A percentile compares a stretch with the other conserved stretches of the same genome.
Evolutionary conservation across 2,888 invertebrate genomes (phyloP).

Genomic region (Seira sanloemensis): DNA sequence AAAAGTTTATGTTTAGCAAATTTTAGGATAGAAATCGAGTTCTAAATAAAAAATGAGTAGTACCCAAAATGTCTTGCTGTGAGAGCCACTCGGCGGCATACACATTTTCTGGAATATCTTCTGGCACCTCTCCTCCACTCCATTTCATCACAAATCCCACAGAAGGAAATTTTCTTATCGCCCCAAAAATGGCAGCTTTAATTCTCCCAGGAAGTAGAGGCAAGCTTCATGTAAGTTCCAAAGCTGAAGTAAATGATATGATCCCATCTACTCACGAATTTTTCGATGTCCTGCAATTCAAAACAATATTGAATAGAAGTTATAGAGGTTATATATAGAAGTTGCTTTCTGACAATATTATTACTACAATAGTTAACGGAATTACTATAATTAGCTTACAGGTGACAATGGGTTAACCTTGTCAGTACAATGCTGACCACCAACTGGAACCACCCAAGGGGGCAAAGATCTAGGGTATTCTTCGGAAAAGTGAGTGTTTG

Average conservation of each 20-base stretch:
- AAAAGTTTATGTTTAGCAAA: background rate
- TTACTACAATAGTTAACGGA: too few species aligned
- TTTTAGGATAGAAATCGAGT: background rate
- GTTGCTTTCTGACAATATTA: too few species aligned
- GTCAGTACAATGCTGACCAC: constrained; percentile 66
- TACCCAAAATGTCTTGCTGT: constrained; percentile 66
- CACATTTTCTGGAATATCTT: constrained; percentile 50
- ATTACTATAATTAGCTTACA: too few species aligned
- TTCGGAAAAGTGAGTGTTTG: constrained; percentile 68
- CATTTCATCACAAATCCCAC: constrained; percentile 63
- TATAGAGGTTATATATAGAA: too few species aligned
- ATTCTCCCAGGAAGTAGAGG: constrained; percentile 39
- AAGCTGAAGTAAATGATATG: constrained; percentile 72
- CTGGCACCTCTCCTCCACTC: constrained; percentile 57
- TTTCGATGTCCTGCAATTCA: constrained; percentile 67
- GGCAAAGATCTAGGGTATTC: constrained; percentile 70
- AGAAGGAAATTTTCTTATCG: constrained; percentile 48
- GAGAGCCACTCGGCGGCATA: constrained; percentile 67
- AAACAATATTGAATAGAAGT: too few species aligned
- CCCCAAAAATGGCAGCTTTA: constrained; percentile 51
- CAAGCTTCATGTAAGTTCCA: constrained; percentile 67
- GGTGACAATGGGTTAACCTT: constrained; percentile 50
- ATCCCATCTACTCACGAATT: too few species aligned
- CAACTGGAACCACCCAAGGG: constrained; percentile 63
- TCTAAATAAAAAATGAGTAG: too few species aligned